Percentiles rank a stretch among this genome's conserved stretches.
Evolutionary conservation across 1,140 invertebrate species (phyloP).

Genomic region (Amphibalanus amphitrite): DNA sequence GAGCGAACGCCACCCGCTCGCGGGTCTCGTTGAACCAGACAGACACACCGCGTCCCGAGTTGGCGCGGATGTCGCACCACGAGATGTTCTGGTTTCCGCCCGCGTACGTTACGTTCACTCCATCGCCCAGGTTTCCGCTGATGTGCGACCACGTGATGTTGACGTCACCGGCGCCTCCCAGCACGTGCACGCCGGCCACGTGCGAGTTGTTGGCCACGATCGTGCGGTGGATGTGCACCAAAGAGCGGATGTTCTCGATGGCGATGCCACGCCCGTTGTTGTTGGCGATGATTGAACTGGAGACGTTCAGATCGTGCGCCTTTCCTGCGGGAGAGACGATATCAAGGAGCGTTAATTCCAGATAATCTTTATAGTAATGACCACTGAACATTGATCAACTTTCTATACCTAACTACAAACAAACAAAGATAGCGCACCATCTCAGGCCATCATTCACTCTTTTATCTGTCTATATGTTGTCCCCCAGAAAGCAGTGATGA

Average conservation of each 20-base stretch:
- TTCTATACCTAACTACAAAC: no score
- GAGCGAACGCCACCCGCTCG: slow-evolving; percentile 41
- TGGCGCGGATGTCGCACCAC: slow-evolving; percentile 45
- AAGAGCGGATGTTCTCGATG: slow-evolving; percentile 63
- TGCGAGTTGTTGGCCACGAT: slow-evolving; percentile 73
- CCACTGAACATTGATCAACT: no score
- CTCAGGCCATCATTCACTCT: no score
- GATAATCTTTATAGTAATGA: no score
- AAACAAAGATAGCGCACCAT: no score
- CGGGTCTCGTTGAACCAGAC: slow-evolving; percentile 76
- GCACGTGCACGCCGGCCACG: slow-evolving; percentile 68
- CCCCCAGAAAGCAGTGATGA: no score
- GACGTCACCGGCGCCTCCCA: slow-evolving; percentile 70
- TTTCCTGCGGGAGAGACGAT: slow-evolving; percentile 32
- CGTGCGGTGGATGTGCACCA: slow-evolving; percentile 56
- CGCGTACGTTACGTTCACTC: slow-evolving; percentile 50
- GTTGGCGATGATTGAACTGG: slow-evolving; percentile 57
- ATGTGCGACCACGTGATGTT: slow-evolving; percentile 80
- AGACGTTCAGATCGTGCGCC: slow-evolving; percentile 72
- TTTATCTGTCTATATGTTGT: no score
- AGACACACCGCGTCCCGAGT: slow-evolving; percentile 56
- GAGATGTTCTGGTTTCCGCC: slow-evolving; percentile 81
- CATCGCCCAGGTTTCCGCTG: slow-evolving; percentile 64
- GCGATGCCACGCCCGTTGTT: slow-evolving; percentile 86
- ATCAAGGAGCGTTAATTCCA: no score